Base-by-base conservation (phyloP, 2,797 vertebrate genomes). In the Pelodytes ibericus region DNA sequence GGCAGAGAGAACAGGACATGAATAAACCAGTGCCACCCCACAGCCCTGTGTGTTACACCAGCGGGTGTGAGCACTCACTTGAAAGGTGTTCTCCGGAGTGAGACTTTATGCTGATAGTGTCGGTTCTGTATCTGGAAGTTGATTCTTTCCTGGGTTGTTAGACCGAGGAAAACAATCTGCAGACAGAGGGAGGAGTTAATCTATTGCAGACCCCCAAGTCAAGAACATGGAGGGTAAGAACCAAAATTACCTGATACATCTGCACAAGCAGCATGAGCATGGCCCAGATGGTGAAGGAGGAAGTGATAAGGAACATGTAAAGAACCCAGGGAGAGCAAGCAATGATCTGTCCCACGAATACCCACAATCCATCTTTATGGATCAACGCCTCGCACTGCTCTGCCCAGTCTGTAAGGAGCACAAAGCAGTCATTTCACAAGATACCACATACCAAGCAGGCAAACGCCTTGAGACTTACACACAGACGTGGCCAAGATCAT, bases 311-410 rank as follows among this genome's bases (percentile, higher is more conserved):
- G 69, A 95, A 95, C 79, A 99, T 80, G 80, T 91, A 88, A 33
- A 92, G 88, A 79, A 98, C 81, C 96, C 98, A 99, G 0, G 97
- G 93, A 10, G 96, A 97, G 72, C 95, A 99, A 80, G 81, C 71
- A 1, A 92, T 82, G 58, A 94, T 86, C 74, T 88, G 87, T 0
- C 85, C 91, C 71, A 94, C 58, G 44, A 85, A 90, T 0, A 66
- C 90, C 95, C 95, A 96, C 0, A 86, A n/a, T 36, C 95, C 95
- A 70, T 94, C 90, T 73, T 90, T 86, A 39, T 79, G 69, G 20
- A 93, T 94, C 1, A 81, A 92, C 47, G 91, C 84, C 22, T 67
- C 5, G 15, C 96, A 99, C 81, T 90, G 93, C 47, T 76, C 84
- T 1, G 88, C 89, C 96, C 95, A 98, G 86, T 96, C 98, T 98